These are phyloP conservation scores for Pantherophis vulpinus DNA, from an alignment of 2,797 vertebrate genomes.

Conservation along the genomic window DNA sequence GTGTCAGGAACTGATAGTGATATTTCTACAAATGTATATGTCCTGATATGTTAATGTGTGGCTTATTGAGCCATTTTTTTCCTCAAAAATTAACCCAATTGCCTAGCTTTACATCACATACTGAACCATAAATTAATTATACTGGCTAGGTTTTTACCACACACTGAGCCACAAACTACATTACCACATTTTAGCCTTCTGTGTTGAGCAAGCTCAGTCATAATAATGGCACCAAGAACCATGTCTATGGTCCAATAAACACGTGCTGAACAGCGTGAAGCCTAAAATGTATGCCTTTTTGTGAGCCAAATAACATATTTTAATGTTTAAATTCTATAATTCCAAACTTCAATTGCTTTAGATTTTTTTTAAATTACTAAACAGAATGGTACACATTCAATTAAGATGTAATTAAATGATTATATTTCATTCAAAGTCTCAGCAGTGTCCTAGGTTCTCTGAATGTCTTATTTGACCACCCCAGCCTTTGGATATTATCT, in stretches of 20 bases:
- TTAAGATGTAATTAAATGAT: neutral
- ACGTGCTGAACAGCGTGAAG: neutral
- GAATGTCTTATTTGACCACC: neutral
- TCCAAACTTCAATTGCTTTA: neutral
- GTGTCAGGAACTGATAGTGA: neutral
- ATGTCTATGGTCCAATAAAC: conserved; percentile 5
- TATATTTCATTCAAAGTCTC: neutral
- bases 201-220: neutral
- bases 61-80: neutral
- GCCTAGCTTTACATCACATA: neutral
- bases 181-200: neutral
- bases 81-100: neutral
- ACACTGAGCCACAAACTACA: neutral
- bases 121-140: neutral
- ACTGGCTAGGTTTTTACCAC: neutral
- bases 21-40: neutral
- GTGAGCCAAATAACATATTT: neutral
- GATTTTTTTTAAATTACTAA: neutral
- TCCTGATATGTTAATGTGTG: neutral
- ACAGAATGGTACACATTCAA: neutral
- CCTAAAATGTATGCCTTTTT: neutral
- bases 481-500: neutral
- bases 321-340: neutral
- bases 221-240: neutral
- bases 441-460: neutral